phyloP scores from a whole-genome alignment of 64 coral and sea anemone species.

The Montipora foliosa region DNA sequence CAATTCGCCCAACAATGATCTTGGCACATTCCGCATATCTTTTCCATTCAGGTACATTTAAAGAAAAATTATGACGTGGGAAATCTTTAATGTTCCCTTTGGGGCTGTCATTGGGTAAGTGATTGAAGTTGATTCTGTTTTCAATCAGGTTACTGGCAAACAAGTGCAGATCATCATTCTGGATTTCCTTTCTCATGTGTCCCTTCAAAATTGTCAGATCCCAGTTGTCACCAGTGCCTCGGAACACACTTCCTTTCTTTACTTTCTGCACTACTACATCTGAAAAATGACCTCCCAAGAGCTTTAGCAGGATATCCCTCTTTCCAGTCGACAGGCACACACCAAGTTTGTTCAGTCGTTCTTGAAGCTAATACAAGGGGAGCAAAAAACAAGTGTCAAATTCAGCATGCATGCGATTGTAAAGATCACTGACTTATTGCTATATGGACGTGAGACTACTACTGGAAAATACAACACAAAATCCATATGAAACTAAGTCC shows the following conservation, averaged over 20 bases:
- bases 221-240: neutral
- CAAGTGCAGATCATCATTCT: neutral
- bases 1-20: neutral
- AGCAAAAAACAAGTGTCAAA: neutral
- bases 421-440: too few relatives aligned
- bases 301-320: neutral
- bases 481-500: too few relatives aligned
- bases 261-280: neutral
- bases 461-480: too few relatives aligned
- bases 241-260: neutral
- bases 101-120: neutral
- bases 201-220: neutral
- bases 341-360: neutral
- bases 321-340: neutral
- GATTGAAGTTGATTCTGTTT: neutral
- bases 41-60: neutral
- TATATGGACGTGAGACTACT: too few relatives aligned
- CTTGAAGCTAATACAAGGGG: neutral
- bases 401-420: neutral
- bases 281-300: neutral
- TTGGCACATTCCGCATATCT: neutral
- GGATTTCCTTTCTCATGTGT: neutral
- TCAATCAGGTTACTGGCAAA: neutral
- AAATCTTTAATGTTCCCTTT: neutral
- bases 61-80: neutral